Evolutionary conservation across 2,888 invertebrate species (phyloP), one percentile per base, ranked within the genome.

Genomic region (Amaurobius ferox): DNA sequence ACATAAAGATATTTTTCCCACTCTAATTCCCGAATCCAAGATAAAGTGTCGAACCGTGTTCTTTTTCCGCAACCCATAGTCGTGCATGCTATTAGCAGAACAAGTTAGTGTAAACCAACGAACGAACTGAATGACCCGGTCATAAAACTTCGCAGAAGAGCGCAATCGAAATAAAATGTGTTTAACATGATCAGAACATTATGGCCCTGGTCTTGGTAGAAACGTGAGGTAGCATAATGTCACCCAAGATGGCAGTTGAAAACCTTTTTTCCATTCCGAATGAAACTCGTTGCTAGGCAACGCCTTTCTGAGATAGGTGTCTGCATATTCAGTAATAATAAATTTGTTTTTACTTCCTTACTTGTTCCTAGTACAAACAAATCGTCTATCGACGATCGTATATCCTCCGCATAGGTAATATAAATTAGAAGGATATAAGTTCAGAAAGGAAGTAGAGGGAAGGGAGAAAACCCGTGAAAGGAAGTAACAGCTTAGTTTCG

Each of bases 291-390:
- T 77, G 83, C 83, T 30, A 70, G 39, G 77, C 83, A 78, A 85
- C 77, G 76, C 44, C 44, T 62, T 64, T 64, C 62, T 13, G 55
- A 28, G 23, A 29, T 26, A 74, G 70, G 35, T 62, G 30, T 76
- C 83, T 83, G 77, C 64, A 85, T 85, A 85, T 85, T 72, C 77
- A 55, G 77, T 72, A 72, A 72, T 85, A 77, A 85, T 85, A 85
- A 85, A 85, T 85, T 78, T 85, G 78, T 77, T 85, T 74, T 85
- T 61, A 78, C 61, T 73, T 64, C 44, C 35, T 16, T 9, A 26
- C 30, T 48, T 35, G 23, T 39, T 61, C 76, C 70, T 70, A 68
- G 61, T 44, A 70, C 74, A 81, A 81, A 81, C 81, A 81, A 81
- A 76, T 81, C 81, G 81, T 44, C 76, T 61, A 76, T 64, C 68